Percentiles rank a stretch among this genome's conserved stretches.
phyloP scores from a whole-genome alignment of 2,888 invertebrate species.

The Melangyna quadrimaculata region DNA sequence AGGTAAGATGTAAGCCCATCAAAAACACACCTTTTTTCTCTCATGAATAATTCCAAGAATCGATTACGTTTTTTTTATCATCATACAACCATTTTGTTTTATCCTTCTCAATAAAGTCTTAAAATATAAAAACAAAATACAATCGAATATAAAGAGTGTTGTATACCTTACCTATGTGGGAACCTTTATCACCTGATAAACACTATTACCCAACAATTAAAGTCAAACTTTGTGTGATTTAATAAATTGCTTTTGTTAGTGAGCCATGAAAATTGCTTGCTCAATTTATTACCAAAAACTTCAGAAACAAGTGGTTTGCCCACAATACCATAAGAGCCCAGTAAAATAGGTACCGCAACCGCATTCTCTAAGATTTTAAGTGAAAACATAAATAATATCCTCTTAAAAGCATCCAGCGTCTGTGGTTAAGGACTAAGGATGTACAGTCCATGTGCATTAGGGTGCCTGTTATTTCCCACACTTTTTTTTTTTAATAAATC shows the following conservation, averaged over 20 bases:
- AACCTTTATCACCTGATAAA: conserved; percentile 6
- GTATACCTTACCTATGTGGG: too few relatives aligned
- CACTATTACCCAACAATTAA: conserved; percentile 7
- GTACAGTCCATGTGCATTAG: too few relatives aligned
- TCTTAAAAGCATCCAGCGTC: neutral
- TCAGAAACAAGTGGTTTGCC: conserved; percentile 4
- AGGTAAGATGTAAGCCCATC: too few relatives aligned
- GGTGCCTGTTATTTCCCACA: too few relatives aligned
- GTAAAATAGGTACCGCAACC: neutral
- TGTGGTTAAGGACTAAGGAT: neutral
- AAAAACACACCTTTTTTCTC: too few relatives aligned
- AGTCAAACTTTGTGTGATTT: conserved; percentile 17
- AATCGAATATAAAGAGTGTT: too few relatives aligned
- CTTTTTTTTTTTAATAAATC: too few relatives aligned
- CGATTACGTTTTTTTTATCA: too few relatives aligned
- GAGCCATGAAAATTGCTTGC: conserved; percentile 1
- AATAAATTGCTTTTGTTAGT: conserved; percentile 22
- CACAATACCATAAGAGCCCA: neutral
- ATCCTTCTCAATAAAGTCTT: too few relatives aligned
- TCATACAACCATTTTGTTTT: too few relatives aligned
- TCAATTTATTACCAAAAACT: conserved; percentile 1
- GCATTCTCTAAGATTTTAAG: neutral
- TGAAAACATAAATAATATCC: conserved; percentile 4
- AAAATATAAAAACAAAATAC: too few relatives aligned
- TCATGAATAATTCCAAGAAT: too few relatives aligned